A percentile compares a stretch with the other conserved stretches of the same genome.
These are phyloP conservation scores for Poecilobothrus nobilitatus DNA, from an alignment of 2,888 invertebrate species.

Conservation along the genomic window DNA sequence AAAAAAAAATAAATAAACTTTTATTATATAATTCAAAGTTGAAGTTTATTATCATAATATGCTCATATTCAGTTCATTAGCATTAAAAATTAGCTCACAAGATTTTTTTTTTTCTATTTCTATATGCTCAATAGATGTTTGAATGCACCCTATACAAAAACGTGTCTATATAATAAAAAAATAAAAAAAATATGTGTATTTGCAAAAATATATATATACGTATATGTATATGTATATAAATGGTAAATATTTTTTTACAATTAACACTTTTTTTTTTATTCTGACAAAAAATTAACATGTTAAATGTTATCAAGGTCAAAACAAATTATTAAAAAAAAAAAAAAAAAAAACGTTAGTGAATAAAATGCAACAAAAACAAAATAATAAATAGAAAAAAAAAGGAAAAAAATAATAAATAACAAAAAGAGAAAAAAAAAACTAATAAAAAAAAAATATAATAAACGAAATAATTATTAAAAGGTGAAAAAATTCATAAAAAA, in stretches of 20 bases:
- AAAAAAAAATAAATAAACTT: too few relatives aligned
- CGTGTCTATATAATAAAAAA: too few relatives aligned
- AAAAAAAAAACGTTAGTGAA: not conserved
- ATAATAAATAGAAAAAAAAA: not conserved
- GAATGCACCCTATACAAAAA: too few relatives aligned
- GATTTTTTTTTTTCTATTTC: too few relatives aligned
- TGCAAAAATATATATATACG: too few relatives aligned
- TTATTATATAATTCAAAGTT: too few relatives aligned
- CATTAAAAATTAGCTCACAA: too few relatives aligned
- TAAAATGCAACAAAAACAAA: not conserved
- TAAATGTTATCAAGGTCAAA: conserved; percentile 6
- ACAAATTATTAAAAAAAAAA: not conserved
- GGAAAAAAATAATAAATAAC: not conserved
- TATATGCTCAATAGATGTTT: too few relatives aligned
- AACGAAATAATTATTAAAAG: conserved; percentile 3
- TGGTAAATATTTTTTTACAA: not conserved
- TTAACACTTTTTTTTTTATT: not conserved
- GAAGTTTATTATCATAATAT: too few relatives aligned
- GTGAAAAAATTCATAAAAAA: not conserved
- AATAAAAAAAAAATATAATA: not conserved
- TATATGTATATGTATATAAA: too few relatives aligned
- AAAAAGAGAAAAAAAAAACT: not conserved
- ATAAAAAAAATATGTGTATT: too few relatives aligned
- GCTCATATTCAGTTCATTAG: too few relatives aligned
- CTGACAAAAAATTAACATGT: conserved; percentile 6